Evolutionary conservation across 1,140 invertebrate genomes (phyloP).

Genomic region (Drosophila paulistorum): DNA sequence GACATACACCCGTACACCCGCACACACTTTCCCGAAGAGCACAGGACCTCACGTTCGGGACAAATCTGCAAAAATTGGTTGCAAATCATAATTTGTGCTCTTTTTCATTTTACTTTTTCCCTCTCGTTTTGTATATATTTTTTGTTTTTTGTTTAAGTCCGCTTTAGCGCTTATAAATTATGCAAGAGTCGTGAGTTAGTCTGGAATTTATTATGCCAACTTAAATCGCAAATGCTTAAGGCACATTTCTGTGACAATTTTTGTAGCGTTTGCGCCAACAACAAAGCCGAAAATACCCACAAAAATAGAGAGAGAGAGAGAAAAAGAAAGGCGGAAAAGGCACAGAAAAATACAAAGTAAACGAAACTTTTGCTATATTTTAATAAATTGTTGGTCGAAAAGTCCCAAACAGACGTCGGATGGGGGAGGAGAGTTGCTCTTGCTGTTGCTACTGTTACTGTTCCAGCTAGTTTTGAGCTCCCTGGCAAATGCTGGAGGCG

Average conservation of each 20-base stretch:
- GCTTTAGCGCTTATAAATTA: slow-evolving; percentile 56
- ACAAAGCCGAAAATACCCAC: slow-evolving; percentile 22
- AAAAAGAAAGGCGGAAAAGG: no score
- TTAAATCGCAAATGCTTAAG: slow-evolving; percentile 47
- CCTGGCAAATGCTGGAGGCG: slow-evolving; percentile 21
- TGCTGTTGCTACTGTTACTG: slow-evolving; percentile 10
- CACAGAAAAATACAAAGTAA: neutral
- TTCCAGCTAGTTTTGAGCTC: slow-evolving; percentile 4
- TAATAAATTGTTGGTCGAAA: slow-evolving; percentile 37
- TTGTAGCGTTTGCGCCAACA: slow-evolving; percentile 16
- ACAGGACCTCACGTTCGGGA: slow-evolving; percentile 31
- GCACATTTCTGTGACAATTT: slow-evolving; percentile 68
- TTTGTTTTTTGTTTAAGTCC: neutral
- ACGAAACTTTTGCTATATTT: slow-evolving; percentile 11
- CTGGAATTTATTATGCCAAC: slow-evolving; percentile 58
- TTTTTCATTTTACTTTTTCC: slow-evolving; percentile 43
- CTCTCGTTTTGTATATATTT: neutral
- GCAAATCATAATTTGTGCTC: slow-evolving; percentile 44
- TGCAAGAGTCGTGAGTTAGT: slow-evolving; percentile 49
- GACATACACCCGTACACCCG: neutral
- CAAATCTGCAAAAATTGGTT: slow-evolving; percentile 26
- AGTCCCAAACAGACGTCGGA: slow-evolving; percentile 44
- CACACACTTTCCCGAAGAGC: neutral
- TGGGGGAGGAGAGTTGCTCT: neutral
- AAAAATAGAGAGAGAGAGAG: neutral